Conservation (phyloP, 2,888 invertebrate species). For the Lasioglossum malachurum region DNA sequence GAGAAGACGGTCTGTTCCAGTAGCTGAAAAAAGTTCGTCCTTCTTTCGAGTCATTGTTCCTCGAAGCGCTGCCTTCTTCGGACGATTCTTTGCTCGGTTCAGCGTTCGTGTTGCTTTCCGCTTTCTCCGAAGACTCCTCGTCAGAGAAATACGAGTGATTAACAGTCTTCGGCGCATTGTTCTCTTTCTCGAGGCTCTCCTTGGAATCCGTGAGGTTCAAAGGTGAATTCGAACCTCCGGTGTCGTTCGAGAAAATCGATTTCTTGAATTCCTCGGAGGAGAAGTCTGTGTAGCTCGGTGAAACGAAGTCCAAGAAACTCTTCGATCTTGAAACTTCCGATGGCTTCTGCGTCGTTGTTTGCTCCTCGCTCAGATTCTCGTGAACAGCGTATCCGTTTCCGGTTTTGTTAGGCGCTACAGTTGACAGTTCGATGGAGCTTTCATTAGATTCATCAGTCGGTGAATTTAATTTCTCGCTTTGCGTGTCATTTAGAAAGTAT, state of each 20-base stretch:
- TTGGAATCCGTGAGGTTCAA: not conserved
- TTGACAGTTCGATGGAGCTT: not conserved
- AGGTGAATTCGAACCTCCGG: not conserved
- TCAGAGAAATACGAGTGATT: conserved; percentile 1
- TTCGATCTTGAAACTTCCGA: conserved; percentile 77
- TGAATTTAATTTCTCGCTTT: not conserved
- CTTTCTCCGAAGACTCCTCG: conserved; percentile 47
- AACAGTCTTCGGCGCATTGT: conserved; percentile 20
- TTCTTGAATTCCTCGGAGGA: conserved; percentile 48
- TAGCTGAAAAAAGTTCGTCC: conserved; percentile 75
- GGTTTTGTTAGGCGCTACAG: conserved; percentile 1
- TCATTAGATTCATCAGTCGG: not conserved
- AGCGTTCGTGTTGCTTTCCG: conserved; percentile 16
- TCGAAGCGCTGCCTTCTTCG: conserved; percentile 56
- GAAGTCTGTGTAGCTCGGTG: conserved; percentile 66
- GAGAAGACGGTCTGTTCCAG: conserved; percentile 76
- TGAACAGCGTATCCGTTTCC: conserved; percentile 63
- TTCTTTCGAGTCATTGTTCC: conserved; percentile 48
- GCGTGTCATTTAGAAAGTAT: not conserved
- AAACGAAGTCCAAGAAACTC: conserved; percentile 55
- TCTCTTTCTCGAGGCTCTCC: conserved; percentile 29
- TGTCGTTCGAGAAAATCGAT: not conserved
- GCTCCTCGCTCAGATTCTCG: conserved; percentile 64
- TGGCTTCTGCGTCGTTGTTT: conserved; percentile 12
- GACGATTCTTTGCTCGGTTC: conserved; percentile 36